Percentiles rank a stretch among this genome's conserved stretches.
Conservation (phyloP, 2,113 vertebrate species). For the Engystomops pustulosus region DNA sequence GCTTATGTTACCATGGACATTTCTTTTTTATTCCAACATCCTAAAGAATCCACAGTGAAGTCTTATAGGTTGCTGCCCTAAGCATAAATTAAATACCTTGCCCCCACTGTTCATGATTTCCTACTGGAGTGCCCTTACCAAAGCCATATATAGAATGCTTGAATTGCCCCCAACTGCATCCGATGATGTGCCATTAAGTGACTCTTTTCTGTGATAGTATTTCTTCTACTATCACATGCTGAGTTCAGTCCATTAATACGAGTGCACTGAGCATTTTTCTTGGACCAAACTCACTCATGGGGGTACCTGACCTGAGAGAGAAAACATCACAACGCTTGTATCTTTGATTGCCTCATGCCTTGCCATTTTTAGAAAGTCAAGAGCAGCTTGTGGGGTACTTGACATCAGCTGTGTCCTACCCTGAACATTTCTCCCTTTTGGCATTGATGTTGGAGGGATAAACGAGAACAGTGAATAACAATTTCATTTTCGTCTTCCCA, state of each 20-base stretch:
- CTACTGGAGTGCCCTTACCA: no score
- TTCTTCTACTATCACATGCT: background rate
- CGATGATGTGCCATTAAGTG: background rate
- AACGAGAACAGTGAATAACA: conserved; percentile 53
- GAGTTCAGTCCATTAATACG: no score
- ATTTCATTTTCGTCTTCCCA: conserved; percentile 31
- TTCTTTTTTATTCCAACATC: no score
- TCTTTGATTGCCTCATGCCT: no score
- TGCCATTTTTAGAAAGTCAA: background rate
- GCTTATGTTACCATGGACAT: no score
- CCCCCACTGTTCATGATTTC: no score
- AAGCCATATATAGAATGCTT: background rate
- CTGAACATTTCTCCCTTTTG: background rate
- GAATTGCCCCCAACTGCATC: background rate
- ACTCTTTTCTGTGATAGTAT: background rate
- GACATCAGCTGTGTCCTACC: background rate
- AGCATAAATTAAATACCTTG: no score
- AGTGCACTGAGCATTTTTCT: no score
- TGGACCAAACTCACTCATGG: no score
- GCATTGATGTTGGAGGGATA: conserved; percentile 50
- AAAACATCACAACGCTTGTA: background rate
- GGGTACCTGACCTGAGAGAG: no score
- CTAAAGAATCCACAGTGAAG: no score
- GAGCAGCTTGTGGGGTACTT: conserved; percentile 1
- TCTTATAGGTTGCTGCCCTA: no score